Evolutionary conservation across 92 coral and sea anemone species (phyloP), one percentile per base, ranked within the genome.

Genomic region (Meandrina meandrites): DNA sequence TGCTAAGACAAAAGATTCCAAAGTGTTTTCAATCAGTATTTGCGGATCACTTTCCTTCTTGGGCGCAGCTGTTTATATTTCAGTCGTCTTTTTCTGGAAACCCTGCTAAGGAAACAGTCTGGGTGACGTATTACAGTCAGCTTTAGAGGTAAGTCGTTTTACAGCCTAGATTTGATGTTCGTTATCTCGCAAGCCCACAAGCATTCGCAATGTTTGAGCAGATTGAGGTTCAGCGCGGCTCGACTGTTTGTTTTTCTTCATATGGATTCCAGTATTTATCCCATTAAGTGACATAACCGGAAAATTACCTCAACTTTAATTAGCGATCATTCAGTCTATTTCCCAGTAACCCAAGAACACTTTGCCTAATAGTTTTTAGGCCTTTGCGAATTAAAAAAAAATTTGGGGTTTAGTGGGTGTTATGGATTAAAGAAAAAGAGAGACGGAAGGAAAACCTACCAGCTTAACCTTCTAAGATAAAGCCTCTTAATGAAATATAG

Each of bases 261-360:
- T 56, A 84, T 73, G 31, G 56, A 75, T 73, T 24, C 37, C 30
- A 36, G 80, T 75, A 73, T 84, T 84, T 54, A 84, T 84, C 54
- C 80, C 69, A 74, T 84, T 75, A 84, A 56, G 24, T 37, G 56
- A 75, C 64, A 67, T 56, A 37, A 84, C 80, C 73, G 80, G 87
- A 75, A 84, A 73, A 84, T 72, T 72, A 84, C 32, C 19, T 53
- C 69, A n/a, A 74, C 56, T 75, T 75, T 73, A 74, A 84, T 84
- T 84, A 54, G 74, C 21, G 72, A 37, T 37, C 5, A 32, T 75
- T 84, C 56, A 27, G 50, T 73, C 27, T 73, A 35, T 15, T 22
- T 73, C 47, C 47, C 78, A 73, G 79, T 54, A 84, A 73, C 80
- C 45, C 14, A 53, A 83, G 34, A 74, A 56, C 27, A 31, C 31